Evolutionary conservation across 2,113 vertebrate genomes (phyloP).

Genomic region (Osmerus eperlanus): DNA sequence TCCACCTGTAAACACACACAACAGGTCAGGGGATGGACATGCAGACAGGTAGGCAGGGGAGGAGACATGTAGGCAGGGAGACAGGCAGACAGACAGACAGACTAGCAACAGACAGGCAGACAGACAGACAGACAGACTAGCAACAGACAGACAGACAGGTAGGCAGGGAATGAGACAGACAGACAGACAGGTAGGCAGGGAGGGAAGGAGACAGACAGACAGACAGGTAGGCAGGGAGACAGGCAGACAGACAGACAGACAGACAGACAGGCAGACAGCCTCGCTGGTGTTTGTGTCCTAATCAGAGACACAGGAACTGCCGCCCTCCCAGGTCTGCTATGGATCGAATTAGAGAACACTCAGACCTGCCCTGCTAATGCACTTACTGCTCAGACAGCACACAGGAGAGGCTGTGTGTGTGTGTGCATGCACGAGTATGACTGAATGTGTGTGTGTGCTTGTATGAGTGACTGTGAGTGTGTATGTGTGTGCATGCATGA

Average conservation of each 20-base stretch:
- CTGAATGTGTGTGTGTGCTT: background rate
- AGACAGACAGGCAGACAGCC: too few relatives aligned
- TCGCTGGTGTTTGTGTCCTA: slow-evolving; percentile 35
- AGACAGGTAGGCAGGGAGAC: too few relatives aligned
- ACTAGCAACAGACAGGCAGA: too few relatives aligned
- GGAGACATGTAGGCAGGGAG: background rate
- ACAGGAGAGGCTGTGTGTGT: background rate
- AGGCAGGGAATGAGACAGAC: too few relatives aligned
- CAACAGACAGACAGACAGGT: too few relatives aligned
- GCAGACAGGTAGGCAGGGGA: background rate
- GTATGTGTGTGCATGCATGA: background rate
- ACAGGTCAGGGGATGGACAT: background rate
- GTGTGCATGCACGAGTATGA: background rate
- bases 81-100: too few relatives aligned
- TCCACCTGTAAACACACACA: slow-evolving; percentile 3
- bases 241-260: too few relatives aligned
- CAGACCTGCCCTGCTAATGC: slow-evolving; percentile 41
- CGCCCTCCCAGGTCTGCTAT: slow-evolving; percentile 28
- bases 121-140: too few relatives aligned
- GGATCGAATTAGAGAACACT: slow-evolving; percentile 43
- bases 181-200: too few relatives aligned
- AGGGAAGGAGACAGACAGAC: too few relatives aligned
- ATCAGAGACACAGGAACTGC: slow-evolving; percentile 47
- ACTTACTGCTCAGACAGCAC: slow-evolving; percentile 38
- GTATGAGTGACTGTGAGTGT: too few relatives aligned